Evolutionary conservation across 2,888 invertebrate species (phyloP), one percentile per base, ranked within the genome.

Genomic region (Augochlorella aurata): DNA sequence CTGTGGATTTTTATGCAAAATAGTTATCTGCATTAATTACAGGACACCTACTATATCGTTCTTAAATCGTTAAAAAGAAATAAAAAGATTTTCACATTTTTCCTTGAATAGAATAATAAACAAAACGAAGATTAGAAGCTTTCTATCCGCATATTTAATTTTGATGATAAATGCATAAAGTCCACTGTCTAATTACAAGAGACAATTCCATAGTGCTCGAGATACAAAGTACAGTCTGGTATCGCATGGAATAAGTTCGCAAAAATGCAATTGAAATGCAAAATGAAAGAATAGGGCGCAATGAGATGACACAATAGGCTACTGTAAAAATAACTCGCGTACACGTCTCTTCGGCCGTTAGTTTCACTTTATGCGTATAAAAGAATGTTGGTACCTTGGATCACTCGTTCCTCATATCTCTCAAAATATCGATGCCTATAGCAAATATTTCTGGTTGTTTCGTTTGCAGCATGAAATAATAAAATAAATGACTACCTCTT

Each of bases 221-320:
- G 65, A 50, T 47, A 38, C 16, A 14, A 58, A 68, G 24, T 54
- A 54, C 45, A 71, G 18, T 47, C 65, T 47, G 38, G 21, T 54
- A 69, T 52, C 54, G 54, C 38, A 24, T 29, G 21, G 44, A 44
- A 72, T 68, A 52, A 58, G 68, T 69, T 10, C 45, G 21, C 5
- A 49, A 38, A 82, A 82, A 74, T 74, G 68, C 70, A 74, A 10
- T 58, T 49, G 14, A 79, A 79, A 75, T 83, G 73, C 47, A 16
- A 66, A 67, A 47, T 50, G 73, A 45, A 65, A 58, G 54, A 14
- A 12, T 65, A 38, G 21, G 24, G 66, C 58, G 50, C 5, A n/a
- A n/a, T 50, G 12, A 70, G 16, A 61, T 66, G 47, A 21, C 54
- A 63, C 66, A 61, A 47, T 71, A 58, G 63, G 54, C n/a, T 75